Conservation (phyloP, 2,888 invertebrate species). For the Agrotis clavis region DNA sequence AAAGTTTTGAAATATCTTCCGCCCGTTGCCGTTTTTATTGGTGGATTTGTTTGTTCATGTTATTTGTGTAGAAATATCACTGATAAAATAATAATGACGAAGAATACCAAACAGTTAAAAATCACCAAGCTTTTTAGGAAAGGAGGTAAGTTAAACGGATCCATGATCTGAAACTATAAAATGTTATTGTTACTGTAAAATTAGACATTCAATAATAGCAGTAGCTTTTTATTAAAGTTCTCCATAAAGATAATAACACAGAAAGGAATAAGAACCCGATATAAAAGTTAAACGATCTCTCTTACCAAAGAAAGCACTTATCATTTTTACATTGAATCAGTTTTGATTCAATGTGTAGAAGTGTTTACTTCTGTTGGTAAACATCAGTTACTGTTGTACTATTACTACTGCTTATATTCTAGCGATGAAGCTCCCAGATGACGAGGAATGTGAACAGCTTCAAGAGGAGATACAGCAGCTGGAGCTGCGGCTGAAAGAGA, state of each 20-base stretch:
- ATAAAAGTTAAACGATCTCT: background rate
- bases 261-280: background rate
- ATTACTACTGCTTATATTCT: conserved; percentile 19
- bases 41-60: background rate
- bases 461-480: conserved; percentile 77
- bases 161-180: background rate
- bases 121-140: conserved; percentile 81
- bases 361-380: too few relatives aligned
- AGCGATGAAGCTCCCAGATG: conserved; percentile 72
- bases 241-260: too few relatives aligned
- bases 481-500: conserved; percentile 75
- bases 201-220: background rate
- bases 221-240: too few relatives aligned
- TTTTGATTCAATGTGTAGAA: too few relatives aligned
- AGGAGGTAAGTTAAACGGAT: conserved; percentile 72
- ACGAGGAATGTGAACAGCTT: conserved; percentile 78
- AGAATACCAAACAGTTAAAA: conserved; percentile 78
- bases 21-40: background rate
- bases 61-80: too few relatives aligned
- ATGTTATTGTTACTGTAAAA: background rate
- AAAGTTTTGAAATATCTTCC: conserved; percentile 13
- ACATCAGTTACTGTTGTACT: too few relatives aligned
- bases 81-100: conserved; percentile 72
- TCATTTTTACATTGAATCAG: background rate
- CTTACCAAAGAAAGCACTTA: background rate